A percentile compares a stretch with the other conserved stretches of the same genome.
Conservation (phyloP, 2,113 vertebrate species). For the Periophthalmus modestus region DNA sequence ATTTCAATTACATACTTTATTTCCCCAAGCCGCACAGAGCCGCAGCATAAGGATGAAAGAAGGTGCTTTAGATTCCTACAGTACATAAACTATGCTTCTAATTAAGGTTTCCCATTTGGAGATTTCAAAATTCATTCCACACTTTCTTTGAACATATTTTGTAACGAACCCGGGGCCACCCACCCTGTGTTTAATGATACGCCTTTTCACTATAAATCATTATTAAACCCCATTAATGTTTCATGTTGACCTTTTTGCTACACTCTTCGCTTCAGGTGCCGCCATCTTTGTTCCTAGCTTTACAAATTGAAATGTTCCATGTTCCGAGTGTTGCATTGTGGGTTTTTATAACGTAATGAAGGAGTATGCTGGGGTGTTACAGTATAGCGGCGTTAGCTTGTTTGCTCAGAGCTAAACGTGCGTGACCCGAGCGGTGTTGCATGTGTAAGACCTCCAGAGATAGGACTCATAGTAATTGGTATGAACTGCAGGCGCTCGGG, state of each 20-base stretch:
- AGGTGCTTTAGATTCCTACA: too few species aligned
- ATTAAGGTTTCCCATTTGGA: neutral
- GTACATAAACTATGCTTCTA: neutral
- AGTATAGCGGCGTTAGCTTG: conserved; percentile 4
- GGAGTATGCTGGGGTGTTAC: neutral
- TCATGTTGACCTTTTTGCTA: conserved; percentile 22
- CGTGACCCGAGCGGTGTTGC: conserved; percentile 46
- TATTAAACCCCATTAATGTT: conserved; percentile 10
- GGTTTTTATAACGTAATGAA: neutral
- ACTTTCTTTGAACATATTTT: conserved; percentile 9
- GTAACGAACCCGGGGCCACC: neutral
- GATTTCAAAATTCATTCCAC: conserved; percentile 1
- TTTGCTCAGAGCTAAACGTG: conserved; percentile 36
- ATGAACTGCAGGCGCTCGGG: conserved; percentile 45
- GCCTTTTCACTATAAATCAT: conserved; percentile 16
- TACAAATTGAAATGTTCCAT: conserved; percentile 5
- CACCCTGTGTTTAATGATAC: conserved; percentile 7
- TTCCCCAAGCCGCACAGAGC: too few species aligned
- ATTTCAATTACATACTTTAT: too few species aligned
- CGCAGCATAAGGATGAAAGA: too few species aligned
- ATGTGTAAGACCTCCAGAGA: conserved; percentile 61
- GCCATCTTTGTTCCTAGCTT: neutral
- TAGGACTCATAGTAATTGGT: conserved; percentile 61
- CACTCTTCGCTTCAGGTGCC: conserved; percentile 5
- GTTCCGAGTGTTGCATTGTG: neutral